phyloP scores from a whole-genome alignment of 2,113 vertebrate genomes.

The Geococcyx californianus region DNA sequence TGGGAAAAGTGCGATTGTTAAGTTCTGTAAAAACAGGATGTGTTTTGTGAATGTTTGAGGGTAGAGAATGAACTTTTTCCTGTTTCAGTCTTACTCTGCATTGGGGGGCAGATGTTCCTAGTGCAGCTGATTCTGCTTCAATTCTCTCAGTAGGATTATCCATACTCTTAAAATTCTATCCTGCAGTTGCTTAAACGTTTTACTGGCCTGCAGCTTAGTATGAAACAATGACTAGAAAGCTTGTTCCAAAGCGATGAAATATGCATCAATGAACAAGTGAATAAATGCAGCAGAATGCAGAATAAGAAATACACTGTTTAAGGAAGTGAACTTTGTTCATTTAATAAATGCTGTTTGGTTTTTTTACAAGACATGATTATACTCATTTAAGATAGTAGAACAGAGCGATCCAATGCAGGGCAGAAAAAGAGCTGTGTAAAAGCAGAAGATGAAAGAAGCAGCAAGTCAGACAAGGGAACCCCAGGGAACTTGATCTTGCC shows the following conservation, averaged over 20 bases:
- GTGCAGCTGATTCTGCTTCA: neutral
- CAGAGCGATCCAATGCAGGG: neutral
- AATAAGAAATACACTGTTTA: neutral
- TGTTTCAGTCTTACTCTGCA: neutral
- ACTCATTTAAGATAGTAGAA: neutral
- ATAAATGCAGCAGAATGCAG: neutral
- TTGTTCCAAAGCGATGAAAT: constrained; percentile 1
- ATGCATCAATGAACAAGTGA: constrained; percentile 6
- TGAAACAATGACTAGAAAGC: neutral
- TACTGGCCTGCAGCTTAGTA: neutral
- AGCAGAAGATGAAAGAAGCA: neutral
- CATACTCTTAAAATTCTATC: neutral
- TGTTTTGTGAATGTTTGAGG: constrained; percentile 13
- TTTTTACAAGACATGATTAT: neutral
- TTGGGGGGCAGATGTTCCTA: neutral
- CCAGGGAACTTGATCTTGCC: neutral
- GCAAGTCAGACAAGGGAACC: neutral
- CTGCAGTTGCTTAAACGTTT: neutral
- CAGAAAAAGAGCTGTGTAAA: neutral
- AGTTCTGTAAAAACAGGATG: neutral
- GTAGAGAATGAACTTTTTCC: constrained; percentile 32
- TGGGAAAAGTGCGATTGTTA: constrained; percentile 14
- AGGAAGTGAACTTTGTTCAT: constrained; percentile 30
- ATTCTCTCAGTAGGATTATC: neutral
- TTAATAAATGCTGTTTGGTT: constrained; percentile 7